Evolutionary conservation across 2,797 vertebrate genomes (phyloP), one percentile per base, ranked within the genome.

Genomic region (Bucorvus abyssinicus): DNA sequence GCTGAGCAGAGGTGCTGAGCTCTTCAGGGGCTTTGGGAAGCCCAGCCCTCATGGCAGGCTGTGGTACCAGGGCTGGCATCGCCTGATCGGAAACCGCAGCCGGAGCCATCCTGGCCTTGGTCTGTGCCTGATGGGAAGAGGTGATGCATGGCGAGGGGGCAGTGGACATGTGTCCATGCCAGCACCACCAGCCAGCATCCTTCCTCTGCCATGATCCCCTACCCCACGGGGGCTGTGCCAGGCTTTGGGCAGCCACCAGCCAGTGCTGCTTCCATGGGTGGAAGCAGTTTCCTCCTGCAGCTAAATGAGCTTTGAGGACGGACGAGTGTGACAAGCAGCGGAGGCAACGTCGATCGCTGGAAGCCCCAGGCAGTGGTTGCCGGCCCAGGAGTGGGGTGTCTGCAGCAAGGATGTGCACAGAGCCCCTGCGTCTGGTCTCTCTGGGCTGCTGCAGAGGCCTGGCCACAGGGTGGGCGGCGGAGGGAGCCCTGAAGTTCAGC

Each of bases 61-160:
- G 65, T 1, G 0, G 21, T 10, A 9, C 57, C 3, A 2, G 24
- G 17, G 29, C 38, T n/a, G 38, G 19, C 8, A 0, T 55, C 1
- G 1, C 34, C 42, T 8, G 14, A 29, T 24, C 3, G 2, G 42
- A 34, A 78, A 26, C 16, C 0, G 3, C 0, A 2, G 40, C 42
- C 3, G 3, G 34, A 70, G 34, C 40, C 57, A 32, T 8, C 26
- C 17, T 2, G 0, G 49, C 50, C 75, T 64, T 0, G 1, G 34
- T 42, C 52, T 3, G 1, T 11, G 44, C 20, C 27, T 34, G 23
- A 12, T 21, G 53, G 26, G 40, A 30, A 2, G 1, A 67, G 77
- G n/a, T n/a, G 44, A 79, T 49, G n/a, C 75, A 29, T 29, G 26
- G 45, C 2, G 4, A 52, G 45, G 6, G 38, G 53, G 38, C 86